Conservation (phyloP, 2,113 vertebrate genomes). For the Burhinus oedicnemus region DNA sequence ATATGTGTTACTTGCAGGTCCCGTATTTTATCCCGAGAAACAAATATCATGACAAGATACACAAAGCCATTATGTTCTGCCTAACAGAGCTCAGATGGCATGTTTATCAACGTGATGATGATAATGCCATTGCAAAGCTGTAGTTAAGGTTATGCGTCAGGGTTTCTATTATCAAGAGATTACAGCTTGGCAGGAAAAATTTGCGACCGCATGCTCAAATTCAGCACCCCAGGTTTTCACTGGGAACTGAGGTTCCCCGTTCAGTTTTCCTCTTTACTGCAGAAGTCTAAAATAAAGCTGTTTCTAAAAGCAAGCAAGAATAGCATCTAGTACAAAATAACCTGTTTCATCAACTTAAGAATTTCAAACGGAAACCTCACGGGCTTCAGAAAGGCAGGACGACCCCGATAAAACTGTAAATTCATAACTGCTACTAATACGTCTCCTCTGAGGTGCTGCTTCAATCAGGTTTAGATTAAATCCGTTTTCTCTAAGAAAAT, state of each 20-base stretch:
- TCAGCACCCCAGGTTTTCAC: neutral
- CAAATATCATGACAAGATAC: constrained; percentile 64
- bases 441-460: neutral
- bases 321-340: neutral
- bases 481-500: neutral
- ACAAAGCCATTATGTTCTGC: constrained; percentile 56
- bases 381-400: neutral
- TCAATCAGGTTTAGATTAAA: neutral
- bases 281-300: neutral
- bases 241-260: neutral
- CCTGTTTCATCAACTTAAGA: neutral
- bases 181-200: constrained; percentile 15
- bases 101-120: constrained; percentile 43
- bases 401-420: neutral
- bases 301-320: neutral
- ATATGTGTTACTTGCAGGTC: constrained; percentile 33
- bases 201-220: neutral
- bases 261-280: neutral
- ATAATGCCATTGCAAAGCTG: constrained; percentile 28
- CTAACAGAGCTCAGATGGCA: constrained; percentile 56
- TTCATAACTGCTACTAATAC: accelerated
- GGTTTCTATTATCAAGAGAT: constrained; percentile 42
- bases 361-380: neutral
- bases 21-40: constrained; percentile 61
- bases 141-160: constrained; percentile 37